A percentile compares a stretch with the other conserved stretches of the same genome.
Evolutionary conservation across 2,113 vertebrate species (phyloP).

Genomic region (Neolamprologus cancellatus): DNA sequence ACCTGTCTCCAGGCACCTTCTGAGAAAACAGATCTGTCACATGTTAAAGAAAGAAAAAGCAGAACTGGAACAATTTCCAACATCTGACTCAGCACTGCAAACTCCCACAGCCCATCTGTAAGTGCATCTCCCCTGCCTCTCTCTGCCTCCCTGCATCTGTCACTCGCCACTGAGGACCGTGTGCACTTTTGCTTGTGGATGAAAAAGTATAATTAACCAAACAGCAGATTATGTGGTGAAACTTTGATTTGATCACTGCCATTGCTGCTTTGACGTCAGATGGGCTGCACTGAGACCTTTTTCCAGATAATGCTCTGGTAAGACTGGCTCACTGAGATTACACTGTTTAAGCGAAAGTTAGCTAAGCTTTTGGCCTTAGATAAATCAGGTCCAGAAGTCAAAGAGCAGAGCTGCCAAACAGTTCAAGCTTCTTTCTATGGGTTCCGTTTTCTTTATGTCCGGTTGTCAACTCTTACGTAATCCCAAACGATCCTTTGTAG

Average conservation of each 20-base stretch:
- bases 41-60: neutral
- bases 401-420: neutral
- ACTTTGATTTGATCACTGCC: neutral
- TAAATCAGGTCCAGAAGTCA: neutral
- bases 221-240: neutral
- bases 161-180: neutral
- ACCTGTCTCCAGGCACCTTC: neutral
- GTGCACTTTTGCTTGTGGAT: neutral
- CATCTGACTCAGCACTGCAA: neutral
- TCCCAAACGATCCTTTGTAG: neutral
- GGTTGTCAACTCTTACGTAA: neutral
- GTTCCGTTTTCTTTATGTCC: neutral
- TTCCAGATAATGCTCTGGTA: neutral
- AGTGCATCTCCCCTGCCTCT: neutral
- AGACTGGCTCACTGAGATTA: neutral
- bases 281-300: neutral
- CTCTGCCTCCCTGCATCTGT: neutral
- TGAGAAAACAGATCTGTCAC: neutral
- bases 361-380: neutral
- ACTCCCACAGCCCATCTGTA: slow-evolving; percentile 21
- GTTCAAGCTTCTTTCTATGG: neutral
- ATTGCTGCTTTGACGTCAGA: neutral
- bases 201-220: neutral
- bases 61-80: neutral
- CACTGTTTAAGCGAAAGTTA: neutral